phyloP scores from a whole-genome alignment of 2,888 invertebrate genomes.

The Theretra japonica region DNA sequence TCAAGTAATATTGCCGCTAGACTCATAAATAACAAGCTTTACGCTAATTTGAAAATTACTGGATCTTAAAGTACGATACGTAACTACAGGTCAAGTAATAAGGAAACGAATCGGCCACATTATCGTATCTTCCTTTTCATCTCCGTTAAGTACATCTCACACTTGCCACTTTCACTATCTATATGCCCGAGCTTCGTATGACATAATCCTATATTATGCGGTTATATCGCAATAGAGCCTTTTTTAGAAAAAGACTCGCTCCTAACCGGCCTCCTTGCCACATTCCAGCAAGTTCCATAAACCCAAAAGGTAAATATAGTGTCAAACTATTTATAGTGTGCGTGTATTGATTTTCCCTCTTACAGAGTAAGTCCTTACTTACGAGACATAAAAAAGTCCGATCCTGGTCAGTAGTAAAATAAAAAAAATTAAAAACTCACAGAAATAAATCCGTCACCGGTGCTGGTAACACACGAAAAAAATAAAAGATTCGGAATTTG shows the following conservation, averaged over 20 bases:
- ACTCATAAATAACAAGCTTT: slow-evolving; percentile 13
- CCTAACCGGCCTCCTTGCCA: slow-evolving; percentile 28
- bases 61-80: background rate
- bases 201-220: slow-evolving; percentile 49
- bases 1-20: background rate
- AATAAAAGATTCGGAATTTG: slow-evolving; percentile 46
- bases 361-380: slow-evolving; percentile 4
- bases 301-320: background rate
- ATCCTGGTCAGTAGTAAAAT: slow-evolving; percentile 7
- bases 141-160: slow-evolving; percentile 47
- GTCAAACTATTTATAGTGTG: background rate
- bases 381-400: background rate
- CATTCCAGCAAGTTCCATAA: slow-evolving; percentile 20
- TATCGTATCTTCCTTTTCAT: slow-evolving; percentile 49
- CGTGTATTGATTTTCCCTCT: background rate
- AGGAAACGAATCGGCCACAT: slow-evolving; percentile 47
- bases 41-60: background rate
- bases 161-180: slow-evolving; percentile 64
- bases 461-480: slow-evolving; percentile 67
- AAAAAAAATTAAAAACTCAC: slow-evolving; percentile 43
- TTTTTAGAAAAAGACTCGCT: slow-evolving; percentile 25
- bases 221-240: slow-evolving; percentile 28
- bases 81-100: slow-evolving; percentile 48
- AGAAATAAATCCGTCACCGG: slow-evolving; percentile 50
- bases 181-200: slow-evolving; percentile 47